A percentile compares a stretch with the other conserved stretches of the same genome.
These are phyloP conservation scores for Nasonia oneida DNA, from an alignment of 2,888 invertebrate species.

Conservation along the genomic window DNA sequence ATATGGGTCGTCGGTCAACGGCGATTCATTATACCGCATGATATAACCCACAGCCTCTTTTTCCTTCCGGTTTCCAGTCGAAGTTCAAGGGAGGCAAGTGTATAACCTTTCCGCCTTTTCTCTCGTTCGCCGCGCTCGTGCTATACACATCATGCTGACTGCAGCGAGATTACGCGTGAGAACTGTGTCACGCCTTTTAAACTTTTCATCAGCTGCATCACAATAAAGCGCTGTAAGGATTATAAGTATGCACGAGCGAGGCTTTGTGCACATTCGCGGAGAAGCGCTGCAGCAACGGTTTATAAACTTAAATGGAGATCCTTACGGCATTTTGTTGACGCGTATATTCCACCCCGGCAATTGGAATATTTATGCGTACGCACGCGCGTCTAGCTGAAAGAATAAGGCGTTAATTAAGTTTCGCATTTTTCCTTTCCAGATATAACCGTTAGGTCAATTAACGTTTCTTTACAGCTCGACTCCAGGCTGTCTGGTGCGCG, in stretches of 20 bases:
- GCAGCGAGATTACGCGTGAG: background rate
- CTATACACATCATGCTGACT: no score
- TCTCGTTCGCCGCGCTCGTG: background rate
- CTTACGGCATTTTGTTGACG: slow-evolving; percentile 17
- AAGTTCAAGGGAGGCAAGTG: slow-evolving; percentile 3
- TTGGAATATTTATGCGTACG: slow-evolving; percentile 24
- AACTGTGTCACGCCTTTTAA: background rate
- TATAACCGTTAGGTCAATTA: slow-evolving; percentile 17
- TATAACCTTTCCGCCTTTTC: background rate
- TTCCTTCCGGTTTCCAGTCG: background rate
- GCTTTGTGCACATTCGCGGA: background rate
- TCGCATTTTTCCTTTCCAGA: background rate
- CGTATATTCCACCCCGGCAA: background rate
- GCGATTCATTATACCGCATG: background rate
- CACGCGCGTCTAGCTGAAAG: background rate
- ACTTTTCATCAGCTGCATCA: background rate
- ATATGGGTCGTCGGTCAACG: background rate
- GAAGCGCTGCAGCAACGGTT: background rate
- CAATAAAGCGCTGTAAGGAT: background rate
- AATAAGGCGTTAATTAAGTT: slow-evolving; percentile 27
- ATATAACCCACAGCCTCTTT: background rate
- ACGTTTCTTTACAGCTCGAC: background rate
- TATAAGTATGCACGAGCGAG: background rate
- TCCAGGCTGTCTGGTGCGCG: no score
- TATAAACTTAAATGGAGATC: slow-evolving; percentile 29